phyloP scores from a whole-genome alignment of 2,113 vertebrate species.

The Centropus unirufus region DNA sequence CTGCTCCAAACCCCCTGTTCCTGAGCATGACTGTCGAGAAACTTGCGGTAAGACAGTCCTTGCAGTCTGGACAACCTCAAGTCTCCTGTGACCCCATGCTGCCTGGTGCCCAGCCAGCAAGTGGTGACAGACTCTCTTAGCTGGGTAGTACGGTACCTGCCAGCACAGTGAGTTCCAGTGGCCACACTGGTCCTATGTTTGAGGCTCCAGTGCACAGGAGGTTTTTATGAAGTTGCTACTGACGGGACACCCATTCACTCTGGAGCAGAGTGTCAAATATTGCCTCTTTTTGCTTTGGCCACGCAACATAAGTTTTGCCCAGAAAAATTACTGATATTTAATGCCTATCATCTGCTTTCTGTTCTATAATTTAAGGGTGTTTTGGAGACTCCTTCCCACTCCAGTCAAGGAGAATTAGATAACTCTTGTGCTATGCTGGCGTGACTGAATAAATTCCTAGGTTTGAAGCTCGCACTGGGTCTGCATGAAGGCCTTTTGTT shows the following conservation, averaged over 20 bases:
- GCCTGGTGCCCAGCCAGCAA: background rate
- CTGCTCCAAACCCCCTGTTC: slow-evolving; percentile 9
- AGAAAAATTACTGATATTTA: background rate
- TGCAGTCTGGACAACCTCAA: background rate
- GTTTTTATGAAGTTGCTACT: background rate
- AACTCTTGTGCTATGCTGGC: background rate
- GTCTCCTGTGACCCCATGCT: background rate
- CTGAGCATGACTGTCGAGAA: background rate
- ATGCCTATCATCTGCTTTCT: background rate
- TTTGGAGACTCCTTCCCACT: background rate
- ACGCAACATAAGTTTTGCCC: background rate
- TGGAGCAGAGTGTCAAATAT: background rate
- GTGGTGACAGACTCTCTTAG: background rate
- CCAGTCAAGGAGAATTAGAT: background rate
- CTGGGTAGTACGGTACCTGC: background rate
- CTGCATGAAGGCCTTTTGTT: background rate
- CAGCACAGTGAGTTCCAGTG: background rate
- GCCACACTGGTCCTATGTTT: background rate
- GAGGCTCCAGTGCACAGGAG: background rate
- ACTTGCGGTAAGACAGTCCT: background rate
- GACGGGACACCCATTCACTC: accelerated
- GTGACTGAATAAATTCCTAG: background rate
- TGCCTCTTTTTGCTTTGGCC: background rate
- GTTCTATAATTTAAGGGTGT: background rate
- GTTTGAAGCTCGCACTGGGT: background rate